phyloP scores from a whole-genome alignment of 2,797 vertebrate genomes.

The Oophaga sylvatica region DNA sequence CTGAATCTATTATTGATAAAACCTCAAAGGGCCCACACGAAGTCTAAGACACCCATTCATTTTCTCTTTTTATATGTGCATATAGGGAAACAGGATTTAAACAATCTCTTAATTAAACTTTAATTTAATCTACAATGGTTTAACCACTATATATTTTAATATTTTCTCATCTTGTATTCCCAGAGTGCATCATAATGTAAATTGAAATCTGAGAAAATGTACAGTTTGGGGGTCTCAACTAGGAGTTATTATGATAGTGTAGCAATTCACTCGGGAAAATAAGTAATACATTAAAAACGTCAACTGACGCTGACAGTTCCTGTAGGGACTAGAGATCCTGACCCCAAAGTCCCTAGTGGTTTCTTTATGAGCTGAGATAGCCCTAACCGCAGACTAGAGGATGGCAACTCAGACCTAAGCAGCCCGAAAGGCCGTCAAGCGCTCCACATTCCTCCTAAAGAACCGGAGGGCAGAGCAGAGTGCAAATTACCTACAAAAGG shows the following conservation, averaged over 20 bases:
- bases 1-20: slow-evolving; percentile 11
- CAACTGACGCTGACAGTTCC: too few relatives aligned
- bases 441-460: too few relatives aligned
- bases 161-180: neutral
- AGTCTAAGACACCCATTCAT: neutral
- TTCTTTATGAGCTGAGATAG: too few relatives aligned
- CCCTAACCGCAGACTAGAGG: too few relatives aligned
- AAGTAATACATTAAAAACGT: too few relatives aligned
- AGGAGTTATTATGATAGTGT: too few relatives aligned
- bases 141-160: neutral
- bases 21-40: neutral
- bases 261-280: too few relatives aligned
- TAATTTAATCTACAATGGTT: neutral
- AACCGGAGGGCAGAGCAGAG: too few relatives aligned
- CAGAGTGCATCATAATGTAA: neutral
- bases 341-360: too few relatives aligned
- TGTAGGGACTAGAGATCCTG: too few relatives aligned
- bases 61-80: neutral
- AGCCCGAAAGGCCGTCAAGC: too few relatives aligned
- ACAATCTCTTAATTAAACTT: neutral
- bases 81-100: neutral
- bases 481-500: too few relatives aligned
- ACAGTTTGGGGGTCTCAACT: neutral
- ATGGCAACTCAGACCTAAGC: neutral
- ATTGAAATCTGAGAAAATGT: neutral